Conservation (phyloP, 1,140 invertebrate species). For the Globodera rostochiensis region DNA sequence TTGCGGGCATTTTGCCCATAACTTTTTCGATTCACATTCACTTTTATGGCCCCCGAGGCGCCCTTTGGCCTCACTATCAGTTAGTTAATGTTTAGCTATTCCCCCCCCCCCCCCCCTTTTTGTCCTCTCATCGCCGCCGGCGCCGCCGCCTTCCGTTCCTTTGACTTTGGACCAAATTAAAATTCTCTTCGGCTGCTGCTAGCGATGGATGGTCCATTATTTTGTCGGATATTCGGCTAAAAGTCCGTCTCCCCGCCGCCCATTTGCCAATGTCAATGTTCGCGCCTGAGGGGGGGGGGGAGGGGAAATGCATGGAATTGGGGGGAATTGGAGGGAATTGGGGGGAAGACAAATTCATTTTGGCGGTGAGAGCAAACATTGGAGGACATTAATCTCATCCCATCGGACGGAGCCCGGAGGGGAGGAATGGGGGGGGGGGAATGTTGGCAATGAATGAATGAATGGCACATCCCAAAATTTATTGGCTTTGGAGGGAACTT, state of each 20-base stretch:
- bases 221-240: too few species aligned
- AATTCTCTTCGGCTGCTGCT: too few species aligned
- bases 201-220: too few species aligned
- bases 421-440: neutral
- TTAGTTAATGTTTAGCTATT: neutral
- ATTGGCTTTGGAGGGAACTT: neutral
- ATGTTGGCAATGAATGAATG: neutral
- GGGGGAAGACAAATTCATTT: neutral
- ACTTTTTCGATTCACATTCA: too few species aligned
- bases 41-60: too few species aligned
- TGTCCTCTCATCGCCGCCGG: neutral
- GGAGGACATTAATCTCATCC: slow-evolving; percentile 11
- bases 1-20: too few species aligned
- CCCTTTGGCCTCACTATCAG: neutral
- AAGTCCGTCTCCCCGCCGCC: neutral
- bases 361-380: neutral
- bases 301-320: neutral
- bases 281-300: too few species aligned
- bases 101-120: neutral
- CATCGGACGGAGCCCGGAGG: neutral
- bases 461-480: neutral
- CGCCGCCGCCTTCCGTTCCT: too few species aligned
- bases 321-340: too few species aligned
- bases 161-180: too few species aligned
- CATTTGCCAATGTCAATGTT: neutral